Conservation (phyloP, 2,797 vertebrate species). For the Gymnoscopelus braueri region DNA sequence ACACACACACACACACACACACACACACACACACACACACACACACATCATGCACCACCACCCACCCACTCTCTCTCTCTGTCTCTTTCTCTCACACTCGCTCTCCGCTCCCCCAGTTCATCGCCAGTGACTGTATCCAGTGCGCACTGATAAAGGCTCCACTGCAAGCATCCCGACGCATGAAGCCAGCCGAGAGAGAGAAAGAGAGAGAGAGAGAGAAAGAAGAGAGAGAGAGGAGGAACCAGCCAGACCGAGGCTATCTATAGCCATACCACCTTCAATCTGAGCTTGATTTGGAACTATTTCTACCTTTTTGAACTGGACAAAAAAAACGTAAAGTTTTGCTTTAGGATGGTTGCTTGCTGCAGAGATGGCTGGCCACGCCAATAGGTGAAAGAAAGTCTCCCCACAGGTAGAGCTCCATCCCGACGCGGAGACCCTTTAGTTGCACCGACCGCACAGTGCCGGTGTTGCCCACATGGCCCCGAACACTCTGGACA, state of each 20-base stretch:
- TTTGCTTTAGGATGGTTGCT: slow-evolving; percentile 20
- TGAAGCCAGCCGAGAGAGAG: slow-evolving; percentile 31
- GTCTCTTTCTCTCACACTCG: slow-evolving; percentile 36
- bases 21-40: too few species aligned
- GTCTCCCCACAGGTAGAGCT: slow-evolving; percentile 62
- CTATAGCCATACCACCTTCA: not conserved
- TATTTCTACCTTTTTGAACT: slow-evolving; percentile 5
- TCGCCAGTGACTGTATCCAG: slow-evolving; percentile 54
- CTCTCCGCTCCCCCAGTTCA: slow-evolving; percentile 21
- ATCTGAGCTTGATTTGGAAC: slow-evolving; percentile 30
- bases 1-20: not conserved
- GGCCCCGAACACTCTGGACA: slow-evolving; percentile 59
- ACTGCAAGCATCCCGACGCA: slow-evolving; percentile 62
- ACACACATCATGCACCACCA: slow-evolving; percentile 23
- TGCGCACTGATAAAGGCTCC: slow-evolving; percentile 71
- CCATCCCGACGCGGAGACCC: slow-evolving; percentile 10
- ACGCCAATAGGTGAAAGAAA: slow-evolving; percentile 10
- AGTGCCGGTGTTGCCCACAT: slow-evolving; percentile 54
- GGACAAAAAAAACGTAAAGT: not conserved
- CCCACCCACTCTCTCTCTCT: slow-evolving; percentile 55
- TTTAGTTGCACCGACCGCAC: slow-evolving; percentile 10
- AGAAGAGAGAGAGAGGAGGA: slow-evolving; percentile 11
- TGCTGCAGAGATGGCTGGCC: not conserved
- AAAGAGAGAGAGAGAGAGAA: not conserved
- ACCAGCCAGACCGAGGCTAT: slow-evolving; percentile 5